Evolutionary conservation across 2,113 vertebrate genomes (phyloP).

Genomic region (Brachypodius melanocephalos): DNA sequence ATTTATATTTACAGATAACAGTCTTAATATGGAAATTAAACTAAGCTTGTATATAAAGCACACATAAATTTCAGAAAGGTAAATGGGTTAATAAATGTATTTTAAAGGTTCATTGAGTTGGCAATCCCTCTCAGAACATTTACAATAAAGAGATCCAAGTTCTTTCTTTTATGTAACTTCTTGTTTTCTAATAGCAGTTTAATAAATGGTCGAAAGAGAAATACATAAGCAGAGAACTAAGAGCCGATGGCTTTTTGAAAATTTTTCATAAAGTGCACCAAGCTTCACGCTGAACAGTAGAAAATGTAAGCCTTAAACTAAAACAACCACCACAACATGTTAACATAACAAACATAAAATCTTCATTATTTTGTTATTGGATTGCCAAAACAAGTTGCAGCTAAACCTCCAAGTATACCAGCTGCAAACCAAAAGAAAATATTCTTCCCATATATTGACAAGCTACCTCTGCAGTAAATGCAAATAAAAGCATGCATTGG

Average conservation of each 20-base stretch:
- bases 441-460: neutral
- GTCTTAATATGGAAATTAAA: slow-evolving; percentile 41
- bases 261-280: neutral
- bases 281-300: neutral
- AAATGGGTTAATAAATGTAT: neutral
- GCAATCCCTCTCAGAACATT: neutral
- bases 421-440: neutral
- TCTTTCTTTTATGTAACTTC: neutral
- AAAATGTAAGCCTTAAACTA: slow-evolving; percentile 13
- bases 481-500: neutral
- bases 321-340: slow-evolving; percentile 16
- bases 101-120: slow-evolving; percentile 4
- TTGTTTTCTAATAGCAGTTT: neutral
- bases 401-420: slow-evolving; percentile 16
- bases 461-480: neutral
- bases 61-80: slow-evolving; percentile 9
- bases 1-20: slow-evolving; percentile 40
- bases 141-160: neutral
- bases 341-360: neutral
- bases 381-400: neutral
- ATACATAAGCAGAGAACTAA: neutral
- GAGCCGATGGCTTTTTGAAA: accelerated
- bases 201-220: neutral
- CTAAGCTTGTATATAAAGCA: neutral
- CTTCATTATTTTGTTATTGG: slow-evolving; percentile 14